These are phyloP conservation scores for Drosophila orosa DNA, from an alignment of 1,140 invertebrate species.

Conservation along the genomic window DNA sequence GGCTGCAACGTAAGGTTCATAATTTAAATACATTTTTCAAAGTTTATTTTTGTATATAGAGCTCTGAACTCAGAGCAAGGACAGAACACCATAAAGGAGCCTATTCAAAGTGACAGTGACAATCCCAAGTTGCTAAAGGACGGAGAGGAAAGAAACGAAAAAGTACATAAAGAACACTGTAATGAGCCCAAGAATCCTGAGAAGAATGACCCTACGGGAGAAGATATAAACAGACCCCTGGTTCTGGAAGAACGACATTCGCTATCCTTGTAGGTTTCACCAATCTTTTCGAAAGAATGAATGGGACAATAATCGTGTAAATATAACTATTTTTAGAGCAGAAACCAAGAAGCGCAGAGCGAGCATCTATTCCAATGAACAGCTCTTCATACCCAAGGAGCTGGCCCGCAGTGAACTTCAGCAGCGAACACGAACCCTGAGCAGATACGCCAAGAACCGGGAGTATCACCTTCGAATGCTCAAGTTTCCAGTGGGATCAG, in stretches of 20 bases:
- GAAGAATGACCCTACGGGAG: not conserved
- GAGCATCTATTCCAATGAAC: conserved; percentile 55
- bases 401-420: conserved; percentile 57
- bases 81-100: not conserved
- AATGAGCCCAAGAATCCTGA: not conserved
- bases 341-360: conserved; percentile 70
- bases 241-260: conserved; percentile 60
- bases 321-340: conserved; percentile 35
- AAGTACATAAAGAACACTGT: not conserved
- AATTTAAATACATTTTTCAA: not conserved
- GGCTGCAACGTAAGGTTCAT: not conserved
- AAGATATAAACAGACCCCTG: conserved; percentile 43
- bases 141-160: not conserved
- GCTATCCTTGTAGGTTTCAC: conserved; percentile 47
- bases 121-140: not conserved
- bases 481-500: conserved; percentile 57
- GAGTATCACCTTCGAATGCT: conserved; percentile 61
- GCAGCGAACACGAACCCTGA: conserved; percentile 19
- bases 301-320: not conserved
- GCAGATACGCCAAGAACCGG: conserved; percentile 15
- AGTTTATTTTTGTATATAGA: not conserved
- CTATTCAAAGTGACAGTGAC: not conserved
- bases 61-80: not conserved
- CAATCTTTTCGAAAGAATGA: not conserved
- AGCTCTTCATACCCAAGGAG: conserved; percentile 66